Conservation (phyloP, 2,888 invertebrate species). For the Syrista parreyssii region DNA sequence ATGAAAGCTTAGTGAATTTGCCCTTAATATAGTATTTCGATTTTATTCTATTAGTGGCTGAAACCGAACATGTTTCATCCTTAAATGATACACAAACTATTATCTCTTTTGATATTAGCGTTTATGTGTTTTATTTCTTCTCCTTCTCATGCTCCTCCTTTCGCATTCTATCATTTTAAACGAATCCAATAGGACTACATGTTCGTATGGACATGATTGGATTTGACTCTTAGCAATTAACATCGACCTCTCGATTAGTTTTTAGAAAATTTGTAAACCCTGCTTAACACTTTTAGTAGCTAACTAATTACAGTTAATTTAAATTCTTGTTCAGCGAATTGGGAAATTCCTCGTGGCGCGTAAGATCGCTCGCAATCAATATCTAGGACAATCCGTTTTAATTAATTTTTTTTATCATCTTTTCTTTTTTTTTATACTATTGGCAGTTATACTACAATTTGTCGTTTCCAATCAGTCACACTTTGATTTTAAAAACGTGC, state of each 20-base stretch:
- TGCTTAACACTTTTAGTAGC: conserved; percentile 37
- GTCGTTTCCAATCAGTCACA: conserved; percentile 49
- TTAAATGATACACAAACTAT: conserved; percentile 24
- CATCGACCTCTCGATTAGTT: conserved; percentile 31
- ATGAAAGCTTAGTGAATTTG: conserved; percentile 15
- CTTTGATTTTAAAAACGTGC: conserved; percentile 32
- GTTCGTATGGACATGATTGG: conserved; percentile 18
- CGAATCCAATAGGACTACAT: conserved; percentile 32
- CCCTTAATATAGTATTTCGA: conserved; percentile 1
- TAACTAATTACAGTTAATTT: conserved; percentile 40
- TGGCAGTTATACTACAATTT: conserved; percentile 52
- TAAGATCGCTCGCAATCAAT: conserved; percentile 25
- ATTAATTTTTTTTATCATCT: conserved; percentile 21
- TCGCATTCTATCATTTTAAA: background rate
- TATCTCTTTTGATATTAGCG: conserved; percentile 22
- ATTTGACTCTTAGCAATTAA: conserved; percentile 32
- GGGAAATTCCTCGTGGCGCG: background rate
- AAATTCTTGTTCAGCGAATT: conserved; percentile 11
- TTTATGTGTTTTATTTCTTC: conserved; percentile 4
- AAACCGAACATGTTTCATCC: conserved; percentile 13
- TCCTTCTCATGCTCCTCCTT: background rate
- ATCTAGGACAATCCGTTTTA: conserved; percentile 31
- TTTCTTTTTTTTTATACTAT: conserved; percentile 25
- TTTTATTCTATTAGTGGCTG: conserved; percentile 1
- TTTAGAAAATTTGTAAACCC: conserved; percentile 46